Base-by-base conservation (phyloP, 2,113 vertebrate species). In the Neogale vison region DNA sequence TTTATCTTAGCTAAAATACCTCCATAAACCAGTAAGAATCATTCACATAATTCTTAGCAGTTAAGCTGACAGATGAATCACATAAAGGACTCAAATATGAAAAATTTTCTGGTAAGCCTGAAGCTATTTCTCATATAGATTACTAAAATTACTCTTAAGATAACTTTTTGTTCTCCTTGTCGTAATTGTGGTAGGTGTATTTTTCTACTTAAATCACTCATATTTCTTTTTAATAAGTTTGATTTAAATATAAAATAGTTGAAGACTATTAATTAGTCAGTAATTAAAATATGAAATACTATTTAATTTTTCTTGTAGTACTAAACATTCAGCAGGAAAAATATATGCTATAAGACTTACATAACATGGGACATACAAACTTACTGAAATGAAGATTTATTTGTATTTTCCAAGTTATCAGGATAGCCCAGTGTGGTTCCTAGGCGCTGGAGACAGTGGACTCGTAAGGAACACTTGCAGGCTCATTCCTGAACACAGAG, bases 311-410 rank as follows among this genome's bases (percentile, higher is more conserved):
- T 72, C 29, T 45, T 83, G 0, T 1, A 71, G 3, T 59, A 17
- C 3, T 63, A 92, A 90, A 47, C 31, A 63, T 88, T 81, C 24
- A 57, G 7, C 23, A 88, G 74, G 47, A 84, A 24, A 47, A 42
- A 55, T 29, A 29, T 15, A 26, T 61, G 34, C 57, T 50, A 29
- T 29, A 39, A 61, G 59, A 86, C 6, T 77, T 24, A 55, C 61
- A 26, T 11, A 79, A 20, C 26, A 15, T 24, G 55, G 6, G 31
- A 20, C 42, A 82, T 18, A 42, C 14, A 77, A 74, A 67, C 57
- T 71, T 88, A 59, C 67, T 74, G 26, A 79, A 95, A 83, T 79
- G 23, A 92, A 85, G 31, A 69, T 96, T 77, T 88, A 69, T 95
- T 97, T 80, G 20, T 4, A 69, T 76, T 88, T 84, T 61, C 17